These are phyloP conservation scores for Ptiloglossa arizonensis DNA, from an alignment of 1,140 invertebrate species.

Conservation along the genomic window DNA sequence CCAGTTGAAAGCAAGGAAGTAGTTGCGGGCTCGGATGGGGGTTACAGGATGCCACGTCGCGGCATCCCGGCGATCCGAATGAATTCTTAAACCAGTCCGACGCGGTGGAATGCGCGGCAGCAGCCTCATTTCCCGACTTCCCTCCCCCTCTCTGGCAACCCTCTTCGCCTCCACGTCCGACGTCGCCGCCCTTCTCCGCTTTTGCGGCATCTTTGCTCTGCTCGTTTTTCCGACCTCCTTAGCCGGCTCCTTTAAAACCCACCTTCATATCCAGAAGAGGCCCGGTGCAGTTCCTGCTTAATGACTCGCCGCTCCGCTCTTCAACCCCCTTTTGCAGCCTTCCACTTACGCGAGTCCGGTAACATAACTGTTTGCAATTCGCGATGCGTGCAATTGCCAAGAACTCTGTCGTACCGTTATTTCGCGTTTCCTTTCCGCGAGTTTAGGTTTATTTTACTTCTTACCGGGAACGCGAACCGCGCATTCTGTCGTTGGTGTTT, in stretches of 20 bases:
- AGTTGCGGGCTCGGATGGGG: slow-evolving; percentile 12
- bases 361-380: background rate
- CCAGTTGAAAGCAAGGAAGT: slow-evolving; percentile 19
- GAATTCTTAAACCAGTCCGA: slow-evolving; percentile 58
- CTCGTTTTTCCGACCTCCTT: slow-evolving; percentile 21
- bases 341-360: background rate
- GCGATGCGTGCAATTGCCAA: background rate
- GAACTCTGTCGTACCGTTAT: too few species aligned
- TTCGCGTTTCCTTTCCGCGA: too few species aligned
- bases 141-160: background rate
- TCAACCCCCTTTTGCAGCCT: background rate
- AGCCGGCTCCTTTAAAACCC: slow-evolving; percentile 33
- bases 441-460: too few species aligned
- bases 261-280: slow-evolving; percentile 18
- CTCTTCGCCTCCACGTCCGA: background rate
- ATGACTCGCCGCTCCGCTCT: slow-evolving; percentile 7
- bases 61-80: slow-evolving; percentile 45
- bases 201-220: slow-evolving; percentile 17
- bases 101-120: slow-evolving; percentile 31
- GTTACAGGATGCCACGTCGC: slow-evolving; percentile 23
- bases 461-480: too few species aligned
- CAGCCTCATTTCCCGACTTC: slow-evolving; percentile 27
- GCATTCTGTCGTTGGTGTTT: too few species aligned
- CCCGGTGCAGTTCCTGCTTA: slow-evolving; percentile 27
- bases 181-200: background rate